A percentile compares a stretch with the other conserved stretches of the same genome.
phyloP scores from a whole-genome alignment of 2,113 vertebrate genomes.

The Callipepla squamata region DNA sequence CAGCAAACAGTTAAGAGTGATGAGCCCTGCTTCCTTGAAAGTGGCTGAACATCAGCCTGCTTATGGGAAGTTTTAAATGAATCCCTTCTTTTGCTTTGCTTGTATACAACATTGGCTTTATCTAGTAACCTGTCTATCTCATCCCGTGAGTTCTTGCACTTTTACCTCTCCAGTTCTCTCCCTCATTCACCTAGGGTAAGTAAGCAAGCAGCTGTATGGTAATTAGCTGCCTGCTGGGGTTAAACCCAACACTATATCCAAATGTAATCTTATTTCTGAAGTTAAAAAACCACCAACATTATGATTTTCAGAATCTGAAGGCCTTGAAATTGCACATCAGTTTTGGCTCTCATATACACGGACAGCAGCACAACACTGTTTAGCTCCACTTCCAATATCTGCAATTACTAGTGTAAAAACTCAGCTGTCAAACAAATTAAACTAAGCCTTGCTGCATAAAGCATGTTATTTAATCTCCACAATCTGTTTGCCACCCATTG shows the following conservation, averaged over 20 bases:
- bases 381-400: conserved; percentile 18
- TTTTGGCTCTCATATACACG: neutral
- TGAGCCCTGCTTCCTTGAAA: too few species aligned
- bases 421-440: conserved; percentile 48
- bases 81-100: neutral
- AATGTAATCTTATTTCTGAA: neutral
- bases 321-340: neutral
- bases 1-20: too few species aligned
- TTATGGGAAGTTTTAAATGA: neutral
- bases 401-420: conserved; percentile 26
- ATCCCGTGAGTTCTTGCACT: neutral
- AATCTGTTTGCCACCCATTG: conserved; percentile 51
- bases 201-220: neutral
- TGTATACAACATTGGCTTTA: neutral
- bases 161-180: neutral
- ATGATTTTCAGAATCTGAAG: neutral
- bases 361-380: neutral
- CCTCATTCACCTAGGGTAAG: neutral
- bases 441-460: conserved; percentile 31
- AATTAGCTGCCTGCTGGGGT: neutral
- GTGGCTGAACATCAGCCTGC: neutral
- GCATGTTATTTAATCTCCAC: conserved; percentile 57
- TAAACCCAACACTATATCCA: neutral
- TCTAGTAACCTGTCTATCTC: neutral
- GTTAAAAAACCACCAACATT: neutral